Percentiles rank a stretch among this genome's conserved stretches.
phyloP scores from a whole-genome alignment of 2,113 vertebrate species.

The Laterallus jamaicensis region DNA sequence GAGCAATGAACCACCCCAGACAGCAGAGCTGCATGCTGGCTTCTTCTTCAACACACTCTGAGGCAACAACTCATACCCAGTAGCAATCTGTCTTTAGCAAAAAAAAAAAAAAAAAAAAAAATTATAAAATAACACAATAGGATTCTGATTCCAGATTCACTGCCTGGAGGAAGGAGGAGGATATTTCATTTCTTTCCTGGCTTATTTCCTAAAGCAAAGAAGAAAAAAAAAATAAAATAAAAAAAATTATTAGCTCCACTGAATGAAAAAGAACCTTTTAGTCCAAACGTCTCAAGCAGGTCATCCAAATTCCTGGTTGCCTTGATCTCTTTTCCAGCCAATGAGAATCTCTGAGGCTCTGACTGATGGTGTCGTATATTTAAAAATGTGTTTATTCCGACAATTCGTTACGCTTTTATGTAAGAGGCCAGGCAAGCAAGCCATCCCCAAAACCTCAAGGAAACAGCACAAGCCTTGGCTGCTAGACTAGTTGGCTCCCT shows the following conservation, averaged over 20 bases:
- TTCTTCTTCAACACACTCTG: background rate
- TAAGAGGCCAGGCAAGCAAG: conserved; percentile 57
- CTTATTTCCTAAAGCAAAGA: background rate
- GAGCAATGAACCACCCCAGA: background rate
- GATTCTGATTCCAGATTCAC: conserved; percentile 1
- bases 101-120: background rate
- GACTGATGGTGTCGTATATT: conserved; percentile 50
- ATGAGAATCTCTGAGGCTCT: conserved; percentile 12
- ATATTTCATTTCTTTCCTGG: conserved; percentile 18
- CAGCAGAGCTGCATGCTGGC: background rate
- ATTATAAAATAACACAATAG: background rate
- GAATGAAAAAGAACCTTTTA: conserved; percentile 60
- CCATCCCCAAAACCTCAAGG: conserved; percentile 56
- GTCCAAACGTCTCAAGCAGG: background rate
- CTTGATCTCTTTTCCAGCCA: conserved; percentile 67
- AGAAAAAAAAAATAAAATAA: background rate
- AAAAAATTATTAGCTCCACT: conserved; percentile 6
- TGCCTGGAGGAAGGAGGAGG: background rate
- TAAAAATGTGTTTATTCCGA: conserved; percentile 68
- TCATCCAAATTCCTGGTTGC: conserved; percentile 32
- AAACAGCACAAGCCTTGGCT: conserved; percentile 56
- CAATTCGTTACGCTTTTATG: conserved; percentile 62
- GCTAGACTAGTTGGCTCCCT: conserved; percentile 41
- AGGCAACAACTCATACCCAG: background rate
- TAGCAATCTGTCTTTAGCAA: background rate